Base-by-base conservation (phyloP, 2,113 vertebrate genomes). In the Erythrolamprus reginae region DNA sequence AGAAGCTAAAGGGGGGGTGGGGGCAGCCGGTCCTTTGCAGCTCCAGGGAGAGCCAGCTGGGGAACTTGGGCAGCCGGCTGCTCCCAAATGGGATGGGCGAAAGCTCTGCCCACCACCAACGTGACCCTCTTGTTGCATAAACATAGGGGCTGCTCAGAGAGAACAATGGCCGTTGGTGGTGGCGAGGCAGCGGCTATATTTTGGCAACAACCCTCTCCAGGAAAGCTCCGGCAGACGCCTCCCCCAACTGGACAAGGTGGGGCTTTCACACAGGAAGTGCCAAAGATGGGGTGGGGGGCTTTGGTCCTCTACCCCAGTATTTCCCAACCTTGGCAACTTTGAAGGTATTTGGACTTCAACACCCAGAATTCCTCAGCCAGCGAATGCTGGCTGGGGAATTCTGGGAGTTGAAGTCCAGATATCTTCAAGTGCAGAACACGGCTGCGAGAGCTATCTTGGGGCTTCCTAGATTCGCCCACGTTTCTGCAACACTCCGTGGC, bases 11-110 rank as follows among this genome's bases (percentile, higher is more conserved):
- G 10, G 15, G 17, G 21, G 7, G 38, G 10, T 6, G 6, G 26
- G 24, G 85, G 7, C 10, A 55, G 21, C 52, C 24, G 15, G 17
- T 45, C 10, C 2, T 13, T 7, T n/a, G 38, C 12, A 13, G 19
- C 65, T 77, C 17, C 5, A 19, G 15, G 7, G 65, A 8, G 65
- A 70, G 33, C 13, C 15, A 8, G 65, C 15, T 38, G 65, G 65
- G 2, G 65, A 19, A 38, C 17, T 33, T 9, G 17, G 33, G n/a
- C 65, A 38, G 15, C 33, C 3, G 33, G 65, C 65, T 1, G 0
- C 50, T 12, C 52, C 7, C 17, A 19, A 28, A 15, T 58, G n/a
- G 0, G 0, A 21, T 26, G 47, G 23, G 47, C 24, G 12, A 24
- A 47, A 24, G 42, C 47, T 28, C 83, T 50, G 45, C 83, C 47